Conservation (phyloP, 2,113 vertebrate genomes). For the Proterorhinus semilunaris region DNA sequence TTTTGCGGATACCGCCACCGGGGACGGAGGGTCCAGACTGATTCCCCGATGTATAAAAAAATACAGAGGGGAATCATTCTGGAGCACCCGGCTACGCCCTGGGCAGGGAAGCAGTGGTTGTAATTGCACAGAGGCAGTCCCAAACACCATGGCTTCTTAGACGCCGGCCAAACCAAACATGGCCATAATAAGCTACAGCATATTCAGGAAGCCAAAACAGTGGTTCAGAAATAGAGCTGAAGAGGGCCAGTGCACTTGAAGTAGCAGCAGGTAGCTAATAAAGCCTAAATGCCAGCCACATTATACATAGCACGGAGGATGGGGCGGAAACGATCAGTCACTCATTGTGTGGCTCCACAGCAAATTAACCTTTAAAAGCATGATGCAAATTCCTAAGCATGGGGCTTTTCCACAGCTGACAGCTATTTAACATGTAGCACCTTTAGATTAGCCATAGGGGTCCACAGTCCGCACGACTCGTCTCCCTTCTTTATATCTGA, state of each 20-base stretch:
- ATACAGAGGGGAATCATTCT: too few relatives aligned
- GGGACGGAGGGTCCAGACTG: neutral
- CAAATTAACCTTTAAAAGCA: conserved; percentile 69
- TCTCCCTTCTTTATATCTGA: conserved; percentile 13
- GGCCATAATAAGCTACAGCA: conserved; percentile 54
- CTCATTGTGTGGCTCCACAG: conserved; percentile 38
- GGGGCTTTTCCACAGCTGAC: conserved; percentile 11
- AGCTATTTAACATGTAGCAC: conserved; percentile 4
- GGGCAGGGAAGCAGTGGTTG: conserved; percentile 14
- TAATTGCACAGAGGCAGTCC: conserved; percentile 38
- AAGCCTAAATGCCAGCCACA: conserved; percentile 56
- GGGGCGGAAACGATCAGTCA: conserved; percentile 42
- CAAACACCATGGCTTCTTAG: conserved; percentile 34
- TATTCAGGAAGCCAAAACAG: conserved; percentile 48
- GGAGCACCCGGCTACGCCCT: too few relatives aligned
- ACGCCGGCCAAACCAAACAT: conserved; percentile 38
- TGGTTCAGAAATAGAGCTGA: conserved; percentile 53
- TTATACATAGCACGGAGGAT: conserved; percentile 38
- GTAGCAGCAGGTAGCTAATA: conserved; percentile 46
- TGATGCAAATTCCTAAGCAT: conserved; percentile 45
- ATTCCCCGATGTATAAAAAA: too few relatives aligned
- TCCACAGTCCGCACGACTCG: conserved; percentile 9
- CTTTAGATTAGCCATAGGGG: conserved; percentile 12
- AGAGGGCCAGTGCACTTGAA: conserved; percentile 29
- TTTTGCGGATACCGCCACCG: too few relatives aligned